Base-by-base conservation (phyloP, 2,113 vertebrate genomes). In the Corydoras maculifer region DNA sequence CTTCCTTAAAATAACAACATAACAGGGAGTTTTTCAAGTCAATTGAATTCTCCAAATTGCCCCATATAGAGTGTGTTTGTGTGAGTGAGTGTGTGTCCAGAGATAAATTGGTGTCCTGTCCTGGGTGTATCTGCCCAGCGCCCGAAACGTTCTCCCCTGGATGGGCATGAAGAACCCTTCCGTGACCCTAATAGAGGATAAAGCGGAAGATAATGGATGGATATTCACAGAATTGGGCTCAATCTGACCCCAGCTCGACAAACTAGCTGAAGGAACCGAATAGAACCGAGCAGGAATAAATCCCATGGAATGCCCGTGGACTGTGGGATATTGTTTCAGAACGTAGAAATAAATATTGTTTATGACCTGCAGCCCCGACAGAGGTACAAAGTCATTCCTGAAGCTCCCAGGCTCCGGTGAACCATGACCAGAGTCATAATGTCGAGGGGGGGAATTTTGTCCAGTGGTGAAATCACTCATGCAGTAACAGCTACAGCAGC, bases 401-500 rank as follows among this genome's bases (percentile, higher is more conserved):
- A 43, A 48, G 14, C 51, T 67, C 58, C 15, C n/a, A 32, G 8
- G 49, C 64, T 74, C 51, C 25, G 54, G 18, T 30, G 58, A 73
- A 55, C 71, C 58, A 72, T 49, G 53, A 61, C 57, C 60, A 71
- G 53, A 31, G 72, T 14, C 50, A 43, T 61, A 62, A 30, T 55
- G 64, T 53, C 32, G 54, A 67, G 2, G 30, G 14, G 67, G 15
- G 8, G 43, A 43, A 62, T 62, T 29, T 11, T 9, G 57, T 43
- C 63, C 12, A 73, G 71, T 13, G 55, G 31, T 62, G 50, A 62
- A 74, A 55, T 73, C 58, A 67, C 58, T 65, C 58, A 48, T 62
- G 65, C 65, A 68, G 58, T 12, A 60, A 68, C 50, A 61, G 32
- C n/a, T 8, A 66, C 59, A 62, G 49, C 59, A 14, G 12, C 48